These are phyloP conservation scores for Petromus typicus DNA, from an alignment of 2,113 vertebrate genomes.

Conservation along the genomic window DNA sequence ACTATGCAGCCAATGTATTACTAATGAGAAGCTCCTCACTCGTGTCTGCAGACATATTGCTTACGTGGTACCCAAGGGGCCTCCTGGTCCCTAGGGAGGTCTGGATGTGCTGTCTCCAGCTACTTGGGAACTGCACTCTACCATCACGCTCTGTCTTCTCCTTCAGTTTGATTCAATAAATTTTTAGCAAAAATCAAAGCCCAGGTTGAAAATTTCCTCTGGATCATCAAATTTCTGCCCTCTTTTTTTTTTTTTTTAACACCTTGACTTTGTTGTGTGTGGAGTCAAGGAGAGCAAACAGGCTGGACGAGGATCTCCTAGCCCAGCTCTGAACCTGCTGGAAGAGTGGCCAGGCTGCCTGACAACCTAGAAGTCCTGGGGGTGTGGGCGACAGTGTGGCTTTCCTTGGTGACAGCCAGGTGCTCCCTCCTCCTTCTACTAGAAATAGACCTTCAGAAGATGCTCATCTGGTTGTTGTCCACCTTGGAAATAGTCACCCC, in stretches of 20 bases:
- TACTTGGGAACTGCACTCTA: neutral
- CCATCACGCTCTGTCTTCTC: neutral
- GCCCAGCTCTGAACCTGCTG: neutral
- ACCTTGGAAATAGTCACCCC: neutral
- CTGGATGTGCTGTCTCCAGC: neutral
- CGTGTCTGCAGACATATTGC: constrained; percentile 62
- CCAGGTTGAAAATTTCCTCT: constrained; percentile 34
- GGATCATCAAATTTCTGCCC: constrained; percentile 29
- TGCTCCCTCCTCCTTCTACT: neutral
- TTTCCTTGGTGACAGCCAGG: no score
- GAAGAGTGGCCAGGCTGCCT: neutral
- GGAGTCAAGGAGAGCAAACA: neutral
- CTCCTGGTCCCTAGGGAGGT: neutral
- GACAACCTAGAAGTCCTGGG: neutral
- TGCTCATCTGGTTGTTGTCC: neutral
- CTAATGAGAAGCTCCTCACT: constrained; percentile 76
- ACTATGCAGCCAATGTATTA: constrained; percentile 77
- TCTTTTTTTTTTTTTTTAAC: neutral
- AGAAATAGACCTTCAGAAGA: no score
- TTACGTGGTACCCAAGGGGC: neutral
- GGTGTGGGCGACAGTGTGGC: neutral
- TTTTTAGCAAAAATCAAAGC: constrained; percentile 67
- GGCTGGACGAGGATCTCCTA: neutral
- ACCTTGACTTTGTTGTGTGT: neutral
- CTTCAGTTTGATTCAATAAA: neutral